phyloP scores from a whole-genome alignment of 2,113 vertebrate species.

The Neolamprologus falcicula region DNA sequence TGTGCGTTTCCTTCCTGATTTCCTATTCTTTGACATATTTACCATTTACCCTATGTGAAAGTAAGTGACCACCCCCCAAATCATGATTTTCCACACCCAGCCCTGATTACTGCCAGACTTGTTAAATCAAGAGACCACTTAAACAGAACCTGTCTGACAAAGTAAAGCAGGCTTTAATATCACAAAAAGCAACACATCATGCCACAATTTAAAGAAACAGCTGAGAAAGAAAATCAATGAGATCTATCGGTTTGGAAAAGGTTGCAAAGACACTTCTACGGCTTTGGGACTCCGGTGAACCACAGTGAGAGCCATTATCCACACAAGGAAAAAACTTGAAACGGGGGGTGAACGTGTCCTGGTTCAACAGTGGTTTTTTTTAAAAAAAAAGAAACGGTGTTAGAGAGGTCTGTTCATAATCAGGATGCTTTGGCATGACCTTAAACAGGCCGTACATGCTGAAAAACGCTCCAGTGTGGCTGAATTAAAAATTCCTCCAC shows the following conservation, averaged over 20 bases:
- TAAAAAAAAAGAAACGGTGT: accelerated
- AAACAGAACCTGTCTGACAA: background rate
- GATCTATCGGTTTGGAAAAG: background rate
- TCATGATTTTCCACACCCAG: background rate
- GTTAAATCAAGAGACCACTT: background rate
- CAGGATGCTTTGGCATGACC: background rate
- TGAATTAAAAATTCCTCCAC: background rate
- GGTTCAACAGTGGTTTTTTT: background rate
- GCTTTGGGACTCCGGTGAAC: background rate
- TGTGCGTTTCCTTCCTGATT: accelerated
- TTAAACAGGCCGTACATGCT: background rate
- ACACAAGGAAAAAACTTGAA: background rate
- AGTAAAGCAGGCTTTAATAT: background rate
- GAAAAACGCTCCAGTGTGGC: background rate
- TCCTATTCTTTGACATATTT: background rate
- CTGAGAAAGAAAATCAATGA: background rate
- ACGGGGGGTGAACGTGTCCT: background rate
- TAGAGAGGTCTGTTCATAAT: background rate
- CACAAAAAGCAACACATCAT: background rate
- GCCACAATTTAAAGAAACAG: background rate
- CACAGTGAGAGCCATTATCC: background rate
- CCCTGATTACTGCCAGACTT: background rate
- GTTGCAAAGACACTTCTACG: background rate
- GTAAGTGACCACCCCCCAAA: background rate
- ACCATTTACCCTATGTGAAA: background rate